Conservation (phyloP, 1,140 invertebrate genomes). For the Procambarus virginalis region DNA sequence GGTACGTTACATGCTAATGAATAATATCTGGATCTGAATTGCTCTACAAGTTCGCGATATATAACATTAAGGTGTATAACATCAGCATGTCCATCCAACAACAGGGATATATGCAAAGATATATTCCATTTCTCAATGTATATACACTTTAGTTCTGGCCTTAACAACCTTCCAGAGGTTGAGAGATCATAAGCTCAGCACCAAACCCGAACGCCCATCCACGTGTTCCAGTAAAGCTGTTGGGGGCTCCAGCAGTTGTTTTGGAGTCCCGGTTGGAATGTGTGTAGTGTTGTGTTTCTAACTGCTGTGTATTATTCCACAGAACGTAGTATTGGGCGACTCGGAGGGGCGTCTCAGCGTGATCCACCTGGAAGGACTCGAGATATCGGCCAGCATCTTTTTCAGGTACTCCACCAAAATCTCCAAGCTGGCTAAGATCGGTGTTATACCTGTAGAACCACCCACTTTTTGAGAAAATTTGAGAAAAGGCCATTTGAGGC, state of each 20-base stretch:
- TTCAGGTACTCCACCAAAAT: conserved; percentile 65
- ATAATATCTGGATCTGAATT: background rate
- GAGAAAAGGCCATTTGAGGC: too few species aligned
- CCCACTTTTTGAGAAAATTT: background rate
- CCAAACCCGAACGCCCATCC: too few species aligned
- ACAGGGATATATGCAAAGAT: too few species aligned
- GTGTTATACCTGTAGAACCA: conserved; percentile 50
- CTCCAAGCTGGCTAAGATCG: conserved; percentile 71
- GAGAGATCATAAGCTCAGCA: too few species aligned
- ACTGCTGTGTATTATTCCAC: background rate
- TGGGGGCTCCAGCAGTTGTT: too few species aligned
- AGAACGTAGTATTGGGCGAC: conserved; percentile 64
- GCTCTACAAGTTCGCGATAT: background rate
- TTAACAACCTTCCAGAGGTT: too few species aligned
- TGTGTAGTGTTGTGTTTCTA: too few species aligned
- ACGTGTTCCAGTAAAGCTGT: too few species aligned
- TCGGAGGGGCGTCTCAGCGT: conserved; percentile 26
- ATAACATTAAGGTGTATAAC: background rate
- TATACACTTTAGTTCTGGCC: too few species aligned
- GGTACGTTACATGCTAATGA: background rate
- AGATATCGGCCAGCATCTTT: conserved; percentile 67
- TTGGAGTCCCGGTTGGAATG: too few species aligned
- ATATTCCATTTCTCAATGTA: too few species aligned
- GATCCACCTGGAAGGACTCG: conserved; percentile 63
- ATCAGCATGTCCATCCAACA: background rate